These are phyloP conservation scores for Dasysyrphus tricinctus DNA, from an alignment of 2,888 invertebrate species.

Conservation along the genomic window DNA sequence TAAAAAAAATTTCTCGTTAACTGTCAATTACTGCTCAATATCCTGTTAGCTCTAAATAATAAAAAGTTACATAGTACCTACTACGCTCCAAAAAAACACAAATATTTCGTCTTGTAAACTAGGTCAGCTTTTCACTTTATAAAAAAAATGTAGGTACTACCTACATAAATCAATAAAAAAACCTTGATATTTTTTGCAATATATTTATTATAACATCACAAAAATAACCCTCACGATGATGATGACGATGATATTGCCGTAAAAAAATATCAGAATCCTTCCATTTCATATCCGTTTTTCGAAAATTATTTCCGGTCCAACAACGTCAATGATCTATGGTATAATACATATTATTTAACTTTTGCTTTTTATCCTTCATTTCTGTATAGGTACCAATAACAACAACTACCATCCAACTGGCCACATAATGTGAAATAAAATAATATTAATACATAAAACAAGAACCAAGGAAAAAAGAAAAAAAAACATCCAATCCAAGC, in stretches of 20 bases:
- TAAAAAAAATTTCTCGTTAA: slow-evolving; percentile 1
- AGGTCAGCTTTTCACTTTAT: slow-evolving; percentile 10
- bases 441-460: slow-evolving; percentile 5
- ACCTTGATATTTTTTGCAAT: slow-evolving; percentile 23
- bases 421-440: slow-evolving; percentile 47
- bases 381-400: background rate
- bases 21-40: slow-evolving; percentile 26
- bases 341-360: slow-evolving; percentile 20
- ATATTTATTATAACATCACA: slow-evolving; percentile 43
- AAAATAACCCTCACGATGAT: slow-evolving; percentile 32
- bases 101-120: slow-evolving; percentile 15
- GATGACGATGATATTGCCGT: slow-evolving; percentile 34
- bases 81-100: background rate
- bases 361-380: slow-evolving; percentile 20
- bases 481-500: slow-evolving; percentile 5
- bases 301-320: slow-evolving; percentile 67
- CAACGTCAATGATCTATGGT: slow-evolving; percentile 29
- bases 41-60: background rate
- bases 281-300: slow-evolving; percentile 71
- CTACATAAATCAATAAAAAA: slow-evolving; percentile 33
- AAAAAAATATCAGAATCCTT: slow-evolving; percentile 38
- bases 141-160: background rate
- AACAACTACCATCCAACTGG: slow-evolving; percentile 2
- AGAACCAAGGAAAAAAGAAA: slow-evolving; percentile 3
- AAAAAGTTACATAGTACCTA: background rate